Evolutionary conservation across 2,113 vertebrate species (phyloP).

Genomic region (Gadus macrocephalus): DNA sequence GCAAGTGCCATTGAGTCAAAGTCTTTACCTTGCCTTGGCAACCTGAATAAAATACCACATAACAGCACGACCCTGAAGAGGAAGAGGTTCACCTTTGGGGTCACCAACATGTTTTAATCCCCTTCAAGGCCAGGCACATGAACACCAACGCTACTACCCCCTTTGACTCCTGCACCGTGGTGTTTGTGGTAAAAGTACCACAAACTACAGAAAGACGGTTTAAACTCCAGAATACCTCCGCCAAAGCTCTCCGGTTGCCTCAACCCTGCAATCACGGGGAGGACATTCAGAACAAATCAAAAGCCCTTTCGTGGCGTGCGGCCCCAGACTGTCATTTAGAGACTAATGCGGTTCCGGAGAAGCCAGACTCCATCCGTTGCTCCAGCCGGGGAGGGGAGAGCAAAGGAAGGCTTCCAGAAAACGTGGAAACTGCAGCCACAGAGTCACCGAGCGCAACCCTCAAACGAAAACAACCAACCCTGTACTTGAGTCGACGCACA

Average conservation of each 20-base stretch:
- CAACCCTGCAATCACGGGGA: slow-evolving; percentile 48
- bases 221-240: slow-evolving; percentile 22
- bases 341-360: slow-evolving; percentile 47
- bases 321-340: slow-evolving; percentile 34
- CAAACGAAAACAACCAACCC: slow-evolving; percentile 24
- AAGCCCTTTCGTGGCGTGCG: slow-evolving; percentile 39
- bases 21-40: slow-evolving; percentile 34
- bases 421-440: slow-evolving; percentile 12
- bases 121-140: neutral
- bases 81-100: slow-evolving; percentile 17
- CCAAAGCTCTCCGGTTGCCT: slow-evolving; percentile 20
- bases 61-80: neutral
- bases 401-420: slow-evolving; percentile 16
- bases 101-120: neutral
- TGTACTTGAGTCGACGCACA: too few species aligned
- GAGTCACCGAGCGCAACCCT: slow-evolving; percentile 18
- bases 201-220: slow-evolving; percentile 8
- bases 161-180: too few species aligned
- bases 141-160: neutral
- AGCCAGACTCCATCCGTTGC: slow-evolving; percentile 4
- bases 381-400: neutral
- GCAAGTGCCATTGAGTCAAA: slow-evolving; percentile 20
- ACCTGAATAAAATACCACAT: slow-evolving; percentile 35
- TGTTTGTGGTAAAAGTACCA: neutral
- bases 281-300: slow-evolving; percentile 28